Evolutionary conservation across 2,888 invertebrate species (phyloP).

Genomic region (Drosophila neutralis): DNA sequence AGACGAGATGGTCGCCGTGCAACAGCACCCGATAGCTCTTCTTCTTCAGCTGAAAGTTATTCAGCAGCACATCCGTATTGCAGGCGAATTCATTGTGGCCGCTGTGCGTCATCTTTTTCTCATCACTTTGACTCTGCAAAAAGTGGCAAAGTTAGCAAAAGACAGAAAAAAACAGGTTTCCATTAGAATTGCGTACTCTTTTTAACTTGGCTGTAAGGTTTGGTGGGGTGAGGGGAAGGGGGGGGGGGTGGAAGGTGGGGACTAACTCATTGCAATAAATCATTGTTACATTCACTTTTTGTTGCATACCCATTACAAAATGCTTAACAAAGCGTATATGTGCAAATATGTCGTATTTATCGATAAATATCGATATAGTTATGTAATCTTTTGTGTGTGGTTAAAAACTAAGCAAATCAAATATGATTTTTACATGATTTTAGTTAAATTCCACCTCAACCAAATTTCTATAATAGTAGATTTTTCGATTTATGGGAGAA

Average conservation of each 20-base stretch:
- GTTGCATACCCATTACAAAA: not conserved
- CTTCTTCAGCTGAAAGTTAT: conserved; percentile 87
- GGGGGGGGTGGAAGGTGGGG: not conserved
- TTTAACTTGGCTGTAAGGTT: conserved; percentile 2
- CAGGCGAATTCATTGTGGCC: conserved; percentile 42
- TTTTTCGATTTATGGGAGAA: no score
- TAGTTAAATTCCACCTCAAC: not conserved
- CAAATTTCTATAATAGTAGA: not conserved
- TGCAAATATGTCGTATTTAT: not conserved
- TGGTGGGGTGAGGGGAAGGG: accelerated
- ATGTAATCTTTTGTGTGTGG: not conserved
- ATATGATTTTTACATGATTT: not conserved
- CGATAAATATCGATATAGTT: not conserved
- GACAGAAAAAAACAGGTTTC: conserved; percentile 66
- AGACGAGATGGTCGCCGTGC: conserved; percentile 87
- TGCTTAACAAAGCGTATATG: not conserved
- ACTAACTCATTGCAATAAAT: conserved; percentile 33
- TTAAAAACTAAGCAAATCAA: not conserved
- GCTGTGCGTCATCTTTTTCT: conserved; percentile 68
- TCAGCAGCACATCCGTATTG: conserved; percentile 83
- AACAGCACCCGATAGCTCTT: conserved; percentile 88
- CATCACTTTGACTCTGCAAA: conserved; percentile 46
- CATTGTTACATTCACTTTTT: conserved; percentile 51
- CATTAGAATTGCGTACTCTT: conserved; percentile 56
- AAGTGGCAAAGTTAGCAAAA: not conserved